A percentile compares a stretch with the other conserved stretches of the same genome.
These are phyloP conservation scores for Coelopa frigida DNA, from an alignment of 1,140 invertebrate species.

Conservation along the genomic window DNA sequence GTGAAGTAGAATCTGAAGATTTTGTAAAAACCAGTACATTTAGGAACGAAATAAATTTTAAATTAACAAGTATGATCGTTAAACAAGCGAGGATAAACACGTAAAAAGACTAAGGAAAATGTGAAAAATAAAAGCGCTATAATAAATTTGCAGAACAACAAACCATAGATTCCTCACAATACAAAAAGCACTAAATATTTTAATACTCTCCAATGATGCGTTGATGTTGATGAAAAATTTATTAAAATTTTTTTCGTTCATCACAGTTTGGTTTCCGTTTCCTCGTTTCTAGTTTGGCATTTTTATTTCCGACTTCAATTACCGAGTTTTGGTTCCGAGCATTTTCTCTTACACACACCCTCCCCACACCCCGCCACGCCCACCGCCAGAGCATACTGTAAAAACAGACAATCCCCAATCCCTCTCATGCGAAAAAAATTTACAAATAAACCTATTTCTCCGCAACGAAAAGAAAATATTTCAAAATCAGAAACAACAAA, in stretches of 20 bases:
- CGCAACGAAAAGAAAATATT: too few relatives aligned
- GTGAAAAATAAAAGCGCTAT: background rate
- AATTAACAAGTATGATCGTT: too few relatives aligned
- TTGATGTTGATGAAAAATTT: slow-evolving; percentile 6
- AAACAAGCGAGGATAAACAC: too few relatives aligned
- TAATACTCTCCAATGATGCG: slow-evolving; percentile 1
- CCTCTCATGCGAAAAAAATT: too few relatives aligned
- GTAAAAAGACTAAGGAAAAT: too few relatives aligned
- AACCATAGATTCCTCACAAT: slow-evolving; percentile 45
- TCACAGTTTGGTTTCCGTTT: background rate
- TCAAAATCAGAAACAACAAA: too few relatives aligned
- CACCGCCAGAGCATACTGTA: too few relatives aligned
- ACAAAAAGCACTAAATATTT: slow-evolving; percentile 43
- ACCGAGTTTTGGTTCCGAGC: background rate
- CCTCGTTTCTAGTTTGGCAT: background rate
- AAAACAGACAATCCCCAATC: too few relatives aligned
- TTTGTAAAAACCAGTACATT: slow-evolving; percentile 4
- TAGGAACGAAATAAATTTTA: too few relatives aligned
- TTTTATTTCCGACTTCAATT: background rate
- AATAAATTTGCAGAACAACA: background rate
- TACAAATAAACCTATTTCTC: too few relatives aligned
- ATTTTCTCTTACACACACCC: too few relatives aligned
- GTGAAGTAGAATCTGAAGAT: background rate
- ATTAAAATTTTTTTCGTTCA: slow-evolving; percentile 1
- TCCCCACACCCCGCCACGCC: too few relatives aligned